Base-by-base conservation (phyloP, 2,888 invertebrate genomes). In the Entomobrya proxima region DNA sequence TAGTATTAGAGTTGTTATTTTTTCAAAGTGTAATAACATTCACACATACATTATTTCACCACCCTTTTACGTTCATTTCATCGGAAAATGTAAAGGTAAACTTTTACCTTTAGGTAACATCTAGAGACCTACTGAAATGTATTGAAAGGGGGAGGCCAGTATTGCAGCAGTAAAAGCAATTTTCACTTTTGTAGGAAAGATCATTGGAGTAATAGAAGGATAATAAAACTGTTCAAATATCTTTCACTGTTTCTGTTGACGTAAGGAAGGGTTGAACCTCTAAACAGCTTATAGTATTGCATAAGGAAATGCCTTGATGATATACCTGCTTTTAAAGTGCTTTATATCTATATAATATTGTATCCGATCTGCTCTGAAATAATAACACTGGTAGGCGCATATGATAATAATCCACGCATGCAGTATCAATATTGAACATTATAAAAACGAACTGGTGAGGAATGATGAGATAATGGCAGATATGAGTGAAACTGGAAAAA, bases 151-250 rank as follows among this genome's bases (percentile, higher is more conserved):
- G 40, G 44, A 27, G 47, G 27, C 30, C 61, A 50, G 64, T 18
- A 55, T 44, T 75, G 27, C 35, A 55, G 67, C 40, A 76, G 76
- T 55, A 75, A 75, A 76, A 64, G 76, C 83, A 83, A 83, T 83
- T 83, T 76, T 82, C 81, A 21, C 58, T 44, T 81, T 72, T 13
- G 40, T 24, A 40, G 18, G 32, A 81, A 67, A 50, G 32, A 74
- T 74, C 72, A 50, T 74, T 74, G 30, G 0, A 27, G 72, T 74
- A 47, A 74, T 74, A 74, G 30, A 74, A 30, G 50, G 32, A 50
- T 50, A 74, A 74, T 74, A 74, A 74, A 74, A 74, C 30, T 30
- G 72, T 50, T 50, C 47, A 74, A 69, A 74, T 50, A 74, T 74
- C 47, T 74, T 74, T 67, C 44, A 69, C 44, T 18, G 13, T 52